Percentiles rank a stretch among this genome's conserved stretches.
Evolutionary conservation across 1,140 invertebrate genomes (phyloP).

Genomic region (Melanaphis sacchari): DNA sequence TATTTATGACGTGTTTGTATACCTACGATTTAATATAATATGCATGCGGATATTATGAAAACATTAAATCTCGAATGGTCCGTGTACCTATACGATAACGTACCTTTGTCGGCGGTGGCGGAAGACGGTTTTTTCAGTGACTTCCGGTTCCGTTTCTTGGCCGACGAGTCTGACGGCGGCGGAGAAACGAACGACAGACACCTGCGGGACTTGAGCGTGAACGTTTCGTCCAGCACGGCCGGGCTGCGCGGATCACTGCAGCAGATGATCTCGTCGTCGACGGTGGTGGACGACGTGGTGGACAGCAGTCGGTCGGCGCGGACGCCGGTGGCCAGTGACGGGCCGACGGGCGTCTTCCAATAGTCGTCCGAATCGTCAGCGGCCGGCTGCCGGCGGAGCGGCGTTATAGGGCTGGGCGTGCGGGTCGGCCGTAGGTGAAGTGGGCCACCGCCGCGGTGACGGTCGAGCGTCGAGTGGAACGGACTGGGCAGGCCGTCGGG

Average conservation of each 20-base stretch:
- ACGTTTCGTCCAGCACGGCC: constrained; percentile 60
- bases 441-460: background rate
- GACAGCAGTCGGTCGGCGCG: constrained; percentile 36
- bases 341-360: constrained; percentile 52
- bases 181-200: constrained; percentile 62
- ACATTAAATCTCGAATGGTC: too few relatives aligned
- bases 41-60: too few relatives aligned
- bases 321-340: constrained; percentile 55
- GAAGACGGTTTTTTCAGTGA: background rate
- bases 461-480: background rate
- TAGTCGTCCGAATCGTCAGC: constrained; percentile 53
- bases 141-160: constrained; percentile 32
- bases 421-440: background rate
- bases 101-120: constrained; percentile 35
- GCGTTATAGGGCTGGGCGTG: constrained; percentile 47
- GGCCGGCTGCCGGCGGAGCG: constrained; percentile 29
- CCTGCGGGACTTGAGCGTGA: constrained; percentile 61
- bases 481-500: constrained; percentile 62
- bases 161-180: constrained; percentile 37
- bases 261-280: constrained; percentile 56
- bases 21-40: too few relatives aligned
- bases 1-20: too few relatives aligned
- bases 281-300: constrained; percentile 52
- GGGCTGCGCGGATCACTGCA: constrained; percentile 52
- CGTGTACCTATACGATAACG: too few relatives aligned